phyloP scores from a whole-genome alignment of 53 echinoderm and acorn worm species.

The Echinarachnius parma region DNA sequence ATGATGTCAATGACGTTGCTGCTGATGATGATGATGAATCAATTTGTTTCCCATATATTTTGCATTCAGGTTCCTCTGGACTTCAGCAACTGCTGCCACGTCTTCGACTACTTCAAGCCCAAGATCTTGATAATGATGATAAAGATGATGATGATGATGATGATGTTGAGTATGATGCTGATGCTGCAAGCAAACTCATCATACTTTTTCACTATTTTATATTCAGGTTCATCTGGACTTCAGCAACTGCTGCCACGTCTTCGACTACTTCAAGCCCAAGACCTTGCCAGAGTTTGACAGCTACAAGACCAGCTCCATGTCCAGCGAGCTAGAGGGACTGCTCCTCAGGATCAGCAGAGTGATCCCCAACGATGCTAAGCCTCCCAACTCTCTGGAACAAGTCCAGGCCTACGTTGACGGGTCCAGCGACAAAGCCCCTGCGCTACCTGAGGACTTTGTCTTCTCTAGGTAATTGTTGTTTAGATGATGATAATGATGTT shows the following conservation, averaged over 20 bases:
- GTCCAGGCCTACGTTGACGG: slow-evolving; percentile 82
- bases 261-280: slow-evolving; percentile 95
- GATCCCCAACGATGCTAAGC: slow-evolving; percentile 53
- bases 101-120: slow-evolving; percentile 97
- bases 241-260: slow-evolving; percentile 67
- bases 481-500: too few species aligned
- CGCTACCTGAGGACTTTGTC: slow-evolving; percentile 35
- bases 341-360: slow-evolving; percentile 78
- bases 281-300: slow-evolving; percentile 93
- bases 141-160: too few species aligned
- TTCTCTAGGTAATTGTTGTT: slow-evolving; percentile 61
- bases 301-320: slow-evolving; percentile 96
- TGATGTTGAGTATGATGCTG: too few species aligned
- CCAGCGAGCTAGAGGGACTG: slow-evolving; percentile 85
- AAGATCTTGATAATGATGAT: too few species aligned
- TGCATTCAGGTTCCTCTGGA: slow-evolving; percentile 62
- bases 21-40: background rate
- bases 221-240: slow-evolving; percentile 67
- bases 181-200: background rate
- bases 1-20: too few species aligned
- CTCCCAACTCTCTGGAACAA: slow-evolving; percentile 61
- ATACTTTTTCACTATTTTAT: background rate
- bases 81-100: slow-evolving; percentile 58
- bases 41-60: background rate
- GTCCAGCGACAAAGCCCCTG: slow-evolving; percentile 58